Evolutionary conservation across 2,113 vertebrate genomes (phyloP).

Genomic region (Chaetops frenatus): DNA sequence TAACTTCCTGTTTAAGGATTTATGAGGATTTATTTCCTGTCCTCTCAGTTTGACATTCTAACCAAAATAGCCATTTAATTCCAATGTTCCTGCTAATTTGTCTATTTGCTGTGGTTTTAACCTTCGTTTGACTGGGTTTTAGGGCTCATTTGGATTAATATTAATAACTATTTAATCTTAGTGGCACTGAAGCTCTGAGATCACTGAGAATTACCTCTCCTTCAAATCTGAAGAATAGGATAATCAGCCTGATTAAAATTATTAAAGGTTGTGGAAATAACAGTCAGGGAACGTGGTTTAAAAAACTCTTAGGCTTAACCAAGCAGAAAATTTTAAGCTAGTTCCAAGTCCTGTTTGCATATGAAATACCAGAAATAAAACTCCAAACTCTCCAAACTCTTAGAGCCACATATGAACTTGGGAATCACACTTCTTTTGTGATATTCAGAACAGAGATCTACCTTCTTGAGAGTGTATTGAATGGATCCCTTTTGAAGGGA

Average conservation of each 20-base stretch:
- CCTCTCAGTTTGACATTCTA: conserved; percentile 6
- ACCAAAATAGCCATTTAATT: conserved; percentile 4
- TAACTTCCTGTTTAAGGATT: conserved; percentile 14
- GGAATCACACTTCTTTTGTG: background rate
- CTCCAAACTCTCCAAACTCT: background rate
- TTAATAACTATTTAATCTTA: background rate
- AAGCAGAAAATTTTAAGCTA: background rate
- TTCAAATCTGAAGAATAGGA: background rate
- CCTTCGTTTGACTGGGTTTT: conserved; percentile 5
- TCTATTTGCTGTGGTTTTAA: conserved; percentile 17
- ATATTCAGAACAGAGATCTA: background rate
- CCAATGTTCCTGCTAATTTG: conserved; percentile 1
- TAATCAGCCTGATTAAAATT: conserved; percentile 15
- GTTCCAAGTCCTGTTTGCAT: background rate
- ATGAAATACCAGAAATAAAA: background rate
- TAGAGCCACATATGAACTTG: background rate
- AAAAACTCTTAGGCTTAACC: background rate
- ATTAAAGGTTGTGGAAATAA: background rate
- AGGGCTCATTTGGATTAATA: background rate
- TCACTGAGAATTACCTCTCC: background rate
- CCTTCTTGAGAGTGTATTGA: background rate
- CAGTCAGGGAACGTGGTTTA: background rate
- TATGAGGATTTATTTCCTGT: conserved; percentile 38
- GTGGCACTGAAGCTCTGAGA: background rate
- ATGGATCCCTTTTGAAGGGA: background rate